Percentiles rank a stretch among this genome's conserved stretches.
Evolutionary conservation across 2,797 vertebrate genomes (phyloP).

Genomic region (Mormyrops attenuatus): DNA sequence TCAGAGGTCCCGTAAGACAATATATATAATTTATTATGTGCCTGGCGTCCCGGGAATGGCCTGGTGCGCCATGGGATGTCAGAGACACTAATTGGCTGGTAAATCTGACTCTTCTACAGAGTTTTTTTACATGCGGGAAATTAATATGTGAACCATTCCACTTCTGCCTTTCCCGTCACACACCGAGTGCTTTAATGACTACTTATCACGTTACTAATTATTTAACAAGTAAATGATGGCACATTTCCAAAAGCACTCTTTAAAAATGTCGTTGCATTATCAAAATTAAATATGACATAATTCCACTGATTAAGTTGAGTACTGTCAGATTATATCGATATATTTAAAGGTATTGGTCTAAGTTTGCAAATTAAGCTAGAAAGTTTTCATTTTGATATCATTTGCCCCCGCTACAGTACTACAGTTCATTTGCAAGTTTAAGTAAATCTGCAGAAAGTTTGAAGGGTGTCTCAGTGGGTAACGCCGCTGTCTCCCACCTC

Average conservation of each 20-base stretch:
- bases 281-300: background rate
- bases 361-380: background rate
- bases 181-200: background rate
- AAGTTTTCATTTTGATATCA: background rate
- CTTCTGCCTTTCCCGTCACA: background rate
- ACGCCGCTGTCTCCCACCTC: background rate
- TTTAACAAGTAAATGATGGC: background rate
- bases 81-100: background rate
- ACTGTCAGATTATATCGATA: background rate
- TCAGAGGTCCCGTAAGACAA: slow-evolving; percentile 28
- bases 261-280: background rate
- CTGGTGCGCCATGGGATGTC: background rate
- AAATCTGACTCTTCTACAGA: background rate
- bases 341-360: background rate
- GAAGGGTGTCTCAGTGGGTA: background rate
- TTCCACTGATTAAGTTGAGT: background rate
- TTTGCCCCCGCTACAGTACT: background rate
- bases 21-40: slow-evolving; percentile 40
- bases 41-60: slow-evolving; percentile 31
- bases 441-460: background rate
- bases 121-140: background rate
- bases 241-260: background rate
- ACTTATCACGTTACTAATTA: background rate
- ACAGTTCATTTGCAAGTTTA: background rate
- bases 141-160: background rate